Evolutionary conservation across 1,140 invertebrate genomes (phyloP).

Genomic region (Acromyrmex echinatior): DNA sequence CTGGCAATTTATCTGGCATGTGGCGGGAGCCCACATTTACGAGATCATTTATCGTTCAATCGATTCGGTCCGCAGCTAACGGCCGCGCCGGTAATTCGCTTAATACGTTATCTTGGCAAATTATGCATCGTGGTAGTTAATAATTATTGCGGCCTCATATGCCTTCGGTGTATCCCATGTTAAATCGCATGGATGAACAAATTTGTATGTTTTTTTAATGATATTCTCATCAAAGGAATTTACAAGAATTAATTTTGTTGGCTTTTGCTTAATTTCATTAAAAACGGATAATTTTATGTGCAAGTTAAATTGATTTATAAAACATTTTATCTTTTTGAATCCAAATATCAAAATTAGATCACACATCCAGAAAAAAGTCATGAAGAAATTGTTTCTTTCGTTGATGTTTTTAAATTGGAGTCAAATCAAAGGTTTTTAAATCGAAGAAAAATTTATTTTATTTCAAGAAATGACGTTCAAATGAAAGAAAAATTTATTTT

Average conservation of each 20-base stretch:
- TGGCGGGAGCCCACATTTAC: conserved; percentile 34
- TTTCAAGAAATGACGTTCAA: no score
- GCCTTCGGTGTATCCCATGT: not conserved
- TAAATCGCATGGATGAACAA: conserved; percentile 89
- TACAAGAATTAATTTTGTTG: not conserved
- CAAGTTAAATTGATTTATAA: not conserved
- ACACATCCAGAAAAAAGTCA: no score
- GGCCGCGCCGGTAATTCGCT: conserved; percentile 55
- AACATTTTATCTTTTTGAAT: not conserved
- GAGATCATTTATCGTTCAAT: conserved; percentile 49
- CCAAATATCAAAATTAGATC: not conserved
- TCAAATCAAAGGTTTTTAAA: no score
- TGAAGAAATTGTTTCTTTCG: no score
- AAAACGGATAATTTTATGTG: not conserved
- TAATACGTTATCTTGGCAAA: conserved; percentile 41
- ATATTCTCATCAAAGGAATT: not conserved
- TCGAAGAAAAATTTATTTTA: no score
- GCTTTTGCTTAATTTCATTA: not conserved
- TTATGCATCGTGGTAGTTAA: conserved; percentile 40
- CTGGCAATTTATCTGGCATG: conserved; percentile 60
- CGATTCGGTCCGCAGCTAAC: conserved; percentile 8
- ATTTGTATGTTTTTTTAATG: not conserved
- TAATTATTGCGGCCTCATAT: conserved; percentile 26
- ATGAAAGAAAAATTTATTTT: no score
- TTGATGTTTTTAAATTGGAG: no score